A percentile compares a stretch with the other conserved stretches of the same genome.
phyloP scores from a whole-genome alignment of 2,888 invertebrate species.

The Drosophila neotestacea region DNA sequence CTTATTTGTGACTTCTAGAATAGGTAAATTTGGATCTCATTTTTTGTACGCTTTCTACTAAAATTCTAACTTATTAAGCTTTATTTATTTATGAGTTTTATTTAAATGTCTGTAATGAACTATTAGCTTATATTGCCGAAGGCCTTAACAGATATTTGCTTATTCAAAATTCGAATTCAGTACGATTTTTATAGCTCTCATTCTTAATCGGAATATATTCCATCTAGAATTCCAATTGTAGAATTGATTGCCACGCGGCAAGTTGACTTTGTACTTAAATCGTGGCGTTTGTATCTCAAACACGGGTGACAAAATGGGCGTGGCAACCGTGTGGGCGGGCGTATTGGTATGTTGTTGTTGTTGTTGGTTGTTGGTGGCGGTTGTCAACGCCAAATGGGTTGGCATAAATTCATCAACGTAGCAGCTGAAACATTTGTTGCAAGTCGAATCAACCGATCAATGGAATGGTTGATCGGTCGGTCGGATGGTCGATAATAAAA shows the following conservation, averaged over 20 bases:
- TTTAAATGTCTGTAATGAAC: not conserved
- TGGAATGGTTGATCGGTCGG: constrained; percentile 21
- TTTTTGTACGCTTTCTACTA: too few relatives aligned
- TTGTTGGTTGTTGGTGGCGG: constrained; percentile 25
- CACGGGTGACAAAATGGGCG: constrained; percentile 39
- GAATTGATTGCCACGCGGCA: constrained; percentile 49
- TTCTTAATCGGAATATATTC: constrained; percentile 15
- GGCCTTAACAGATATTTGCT: not conserved
- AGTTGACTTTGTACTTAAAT: constrained; percentile 53
- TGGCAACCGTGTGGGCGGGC: constrained; percentile 11
- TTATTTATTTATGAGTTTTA: not conserved
- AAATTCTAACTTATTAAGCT: too few relatives aligned
- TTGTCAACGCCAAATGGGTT: constrained; percentile 61
- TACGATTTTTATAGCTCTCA: constrained; percentile 6
- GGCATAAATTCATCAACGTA: constrained; percentile 78
- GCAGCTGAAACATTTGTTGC: constrained; percentile 56
- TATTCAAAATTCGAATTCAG: constrained; percentile 1
- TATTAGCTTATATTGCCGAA: constrained; percentile 9
- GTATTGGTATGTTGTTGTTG: not conserved
- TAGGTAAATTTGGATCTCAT: not conserved
- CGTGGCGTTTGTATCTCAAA: constrained; percentile 51
- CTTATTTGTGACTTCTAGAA: not conserved
- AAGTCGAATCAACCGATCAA: constrained; percentile 37
- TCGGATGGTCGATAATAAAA: constrained; percentile 67
- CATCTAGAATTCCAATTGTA: constrained; percentile 26